Evolutionary conservation across 2,888 invertebrate genomes (phyloP), one percentile per base, ranked within the genome.

Genomic region (Volucella bombylans): DNA sequence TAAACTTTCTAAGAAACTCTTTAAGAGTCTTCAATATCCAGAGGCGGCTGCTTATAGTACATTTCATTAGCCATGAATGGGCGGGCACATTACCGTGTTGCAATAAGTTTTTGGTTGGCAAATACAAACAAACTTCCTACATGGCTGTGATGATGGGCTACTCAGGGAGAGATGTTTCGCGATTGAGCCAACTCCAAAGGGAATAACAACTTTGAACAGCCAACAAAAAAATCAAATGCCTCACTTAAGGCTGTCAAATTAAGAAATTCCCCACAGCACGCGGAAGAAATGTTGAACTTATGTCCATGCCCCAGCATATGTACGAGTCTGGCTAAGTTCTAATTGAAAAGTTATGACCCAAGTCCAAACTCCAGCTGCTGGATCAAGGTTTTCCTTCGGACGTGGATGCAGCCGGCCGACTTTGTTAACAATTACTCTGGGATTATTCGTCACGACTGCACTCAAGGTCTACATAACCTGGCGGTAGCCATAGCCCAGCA

Each of bases 161-260:
- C 31, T 14, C 14, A 49, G 15, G 59, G 45, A 43, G 61, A 72
- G 57, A 62, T 62, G 61, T 54, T 72, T 61, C 41, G 67, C 31
- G 0, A 31, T 31, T 31, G 31, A 77, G 49, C 43, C 9, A 71
- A 65, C 72, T 31, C 15, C 15, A 41, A 57, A 43, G 45, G 59
- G 31, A 61, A 50, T 15, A 10, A 39, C 41, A 65, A 57, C 31
- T 31, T 31, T 0, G 31, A 31, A 31, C 61, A 11, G 11, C 52
- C 43, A 8, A 31, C 2, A 18, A 57, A n/a, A 14, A 65, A 49
- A 71, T 80, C 68, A 83, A 59, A 79, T 74, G 50, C 55, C 85
- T 76, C 81, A 85, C 85, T 85, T 81, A 80, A 85, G 85, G 85
- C 85, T 85, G 85, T 81, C 85, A 85, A 85, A 85, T 85, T 85